phyloP scores from a whole-genome alignment of 2,888 invertebrate species.

The Chloroclysta siterata region DNA sequence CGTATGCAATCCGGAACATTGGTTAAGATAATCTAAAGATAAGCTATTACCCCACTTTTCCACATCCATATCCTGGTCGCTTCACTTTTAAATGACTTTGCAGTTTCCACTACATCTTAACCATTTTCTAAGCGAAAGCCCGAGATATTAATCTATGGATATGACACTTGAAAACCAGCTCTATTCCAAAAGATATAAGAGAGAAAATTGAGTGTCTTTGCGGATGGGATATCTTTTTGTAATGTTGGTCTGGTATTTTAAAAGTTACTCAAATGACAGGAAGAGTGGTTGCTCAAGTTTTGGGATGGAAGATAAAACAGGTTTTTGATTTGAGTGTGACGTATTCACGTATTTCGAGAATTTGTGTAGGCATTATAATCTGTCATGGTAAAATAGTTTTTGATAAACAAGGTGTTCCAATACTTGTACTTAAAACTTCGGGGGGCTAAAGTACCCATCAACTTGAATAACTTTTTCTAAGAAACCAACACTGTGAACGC shows the following conservation, averaged over 20 bases:
- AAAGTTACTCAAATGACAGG: conserved; percentile 31
- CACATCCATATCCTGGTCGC: conserved; percentile 29
- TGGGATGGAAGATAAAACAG: conserved; percentile 16
- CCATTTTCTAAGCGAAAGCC: conserved; percentile 40
- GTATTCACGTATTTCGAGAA: conserved; percentile 4
- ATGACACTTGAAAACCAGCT: conserved; percentile 12
- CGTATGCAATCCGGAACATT: too few species aligned
- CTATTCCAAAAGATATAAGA: background rate
- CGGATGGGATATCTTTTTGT: background rate
- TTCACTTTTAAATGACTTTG: conserved; percentile 30
- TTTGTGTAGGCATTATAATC: background rate
- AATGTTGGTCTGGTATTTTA: conserved; percentile 13
- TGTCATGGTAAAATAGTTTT: background rate
- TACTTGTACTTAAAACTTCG: too few species aligned
- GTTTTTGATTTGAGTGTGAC: conserved; percentile 16
- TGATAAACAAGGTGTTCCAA: too few species aligned
- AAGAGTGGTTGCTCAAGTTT: conserved; percentile 33
- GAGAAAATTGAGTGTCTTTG: background rate
- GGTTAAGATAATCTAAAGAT: too few species aligned
- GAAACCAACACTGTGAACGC: too few species aligned
- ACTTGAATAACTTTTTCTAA: too few species aligned
- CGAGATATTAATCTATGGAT: conserved; percentile 31
- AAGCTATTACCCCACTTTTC: conserved; percentile 27
- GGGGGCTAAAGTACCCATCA: too few species aligned
- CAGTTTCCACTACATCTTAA: conserved; percentile 30